phyloP scores from a whole-genome alignment of 92 coral and sea anemone genomes.

The Virgularia gustaviana region DNA sequence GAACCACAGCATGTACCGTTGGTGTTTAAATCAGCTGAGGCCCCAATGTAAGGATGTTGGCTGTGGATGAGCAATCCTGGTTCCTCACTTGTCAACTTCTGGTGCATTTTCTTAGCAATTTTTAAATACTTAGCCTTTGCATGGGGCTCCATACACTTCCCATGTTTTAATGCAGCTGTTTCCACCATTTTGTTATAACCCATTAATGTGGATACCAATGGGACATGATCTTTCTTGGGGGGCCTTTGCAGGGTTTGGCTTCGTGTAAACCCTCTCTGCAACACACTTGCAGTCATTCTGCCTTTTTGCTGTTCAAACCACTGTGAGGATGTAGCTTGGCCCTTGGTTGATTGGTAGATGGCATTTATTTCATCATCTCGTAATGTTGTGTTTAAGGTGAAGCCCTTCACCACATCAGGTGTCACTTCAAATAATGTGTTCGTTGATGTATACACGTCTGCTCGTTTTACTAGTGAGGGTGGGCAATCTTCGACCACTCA shows the following conservation, averaged over 20 bases:
- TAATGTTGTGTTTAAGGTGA: background rate
- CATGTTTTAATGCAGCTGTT: too few relatives aligned
- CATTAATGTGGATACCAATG: background rate
- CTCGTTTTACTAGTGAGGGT: background rate
- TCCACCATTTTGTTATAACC: too few relatives aligned
- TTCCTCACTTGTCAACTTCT: background rate
- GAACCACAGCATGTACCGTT: background rate
- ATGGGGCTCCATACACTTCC: too few relatives aligned
- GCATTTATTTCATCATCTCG: background rate
- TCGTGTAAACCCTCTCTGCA: slow-evolving; percentile 41
- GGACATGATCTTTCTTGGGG: background rate
- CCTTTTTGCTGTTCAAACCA: slow-evolving; percentile 43
- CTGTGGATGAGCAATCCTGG: background rate
- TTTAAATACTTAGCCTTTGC: background rate
- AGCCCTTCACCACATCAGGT: background rate
- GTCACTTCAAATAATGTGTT: background rate
- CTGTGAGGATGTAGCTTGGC: slow-evolving; percentile 38
- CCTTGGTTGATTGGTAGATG: slow-evolving; percentile 24
- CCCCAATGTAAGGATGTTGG: background rate
- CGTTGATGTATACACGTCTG: background rate
- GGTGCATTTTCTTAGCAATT: background rate
- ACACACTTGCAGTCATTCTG: slow-evolving; percentile 46
- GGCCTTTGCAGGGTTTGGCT: background rate
- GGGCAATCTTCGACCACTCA: background rate
- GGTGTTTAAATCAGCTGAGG: background rate